Conservation (phyloP, 1,140 invertebrate species). For the fruit fly (Drosophila melanogaster) region DNA sequence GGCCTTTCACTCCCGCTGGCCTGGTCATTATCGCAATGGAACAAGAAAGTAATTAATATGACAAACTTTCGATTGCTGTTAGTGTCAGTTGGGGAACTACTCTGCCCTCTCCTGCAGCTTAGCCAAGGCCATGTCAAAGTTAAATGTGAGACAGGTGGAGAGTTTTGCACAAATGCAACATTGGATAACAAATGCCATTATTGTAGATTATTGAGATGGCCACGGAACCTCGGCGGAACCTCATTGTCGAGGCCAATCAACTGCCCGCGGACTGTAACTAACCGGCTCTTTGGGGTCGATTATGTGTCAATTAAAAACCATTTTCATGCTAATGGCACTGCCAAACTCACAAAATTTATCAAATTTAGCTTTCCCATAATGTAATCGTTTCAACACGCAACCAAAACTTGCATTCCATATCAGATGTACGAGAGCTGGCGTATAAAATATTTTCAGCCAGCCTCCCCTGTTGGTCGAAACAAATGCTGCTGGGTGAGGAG, state of each 20-base stretch:
- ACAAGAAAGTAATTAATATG: slow-evolving; percentile 49
- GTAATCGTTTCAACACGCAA: slow-evolving; percentile 46
- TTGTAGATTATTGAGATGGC: not conserved
- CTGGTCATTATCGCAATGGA: slow-evolving; percentile 46
- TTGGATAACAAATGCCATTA: not conserved
- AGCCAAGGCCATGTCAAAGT: slow-evolving; percentile 68
- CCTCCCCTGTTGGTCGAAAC: slow-evolving; percentile 28
- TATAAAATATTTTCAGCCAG: not conserved
- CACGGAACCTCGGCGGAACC: not conserved
- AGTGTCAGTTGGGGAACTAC: slow-evolving; percentile 16
- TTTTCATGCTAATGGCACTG: slow-evolving; percentile 70
- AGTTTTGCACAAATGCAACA: not conserved
- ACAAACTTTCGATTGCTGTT: slow-evolving; percentile 48
- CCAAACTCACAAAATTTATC: slow-evolving; percentile 43
- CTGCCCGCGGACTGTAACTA: slow-evolving; percentile 43
- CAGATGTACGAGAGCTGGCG: not conserved
- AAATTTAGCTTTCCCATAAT: slow-evolving; percentile 32
- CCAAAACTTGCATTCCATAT: slow-evolving; percentile 27
- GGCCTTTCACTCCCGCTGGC: slow-evolving; percentile 48
- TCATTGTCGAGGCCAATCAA: slow-evolving; percentile 35
- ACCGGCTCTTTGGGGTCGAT: slow-evolving; percentile 54
- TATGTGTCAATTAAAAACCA: slow-evolving; percentile 76
- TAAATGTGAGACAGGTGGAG: slow-evolving; percentile 9
- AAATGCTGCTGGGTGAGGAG: slow-evolving; percentile 15
- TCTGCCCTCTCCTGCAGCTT: not conserved